Base-by-base conservation (phyloP, 2,888 invertebrate species). In the Branchipolynoe longqiensis region DNA sequence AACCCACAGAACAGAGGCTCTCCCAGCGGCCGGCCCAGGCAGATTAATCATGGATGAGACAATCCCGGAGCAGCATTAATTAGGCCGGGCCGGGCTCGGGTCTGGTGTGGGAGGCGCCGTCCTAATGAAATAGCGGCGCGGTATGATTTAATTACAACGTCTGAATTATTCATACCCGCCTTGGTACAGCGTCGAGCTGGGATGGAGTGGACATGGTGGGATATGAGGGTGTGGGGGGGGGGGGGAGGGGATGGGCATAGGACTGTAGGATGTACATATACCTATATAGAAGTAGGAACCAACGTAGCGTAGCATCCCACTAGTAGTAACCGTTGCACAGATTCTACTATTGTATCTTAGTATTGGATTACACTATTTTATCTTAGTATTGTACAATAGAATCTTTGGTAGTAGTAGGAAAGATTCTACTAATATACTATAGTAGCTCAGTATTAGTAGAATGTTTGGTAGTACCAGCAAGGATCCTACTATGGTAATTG, bases 51-150 rank as follows among this genome's bases (percentile, higher is more conserved):
- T 78, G 14, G 41, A 78, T 78, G 78, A 78, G 54, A 78, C 78
- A 78, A 78, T 78, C 78, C 78, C 14, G 78, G 78, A 78, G 78
- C 78, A 28, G 78, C 78, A 78, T 78, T 78, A 78, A 78, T 78
- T 78, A 78, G 48, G 78, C 41, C 18, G 41, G 41, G 12, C 31
- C 40, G 54, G 31, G 28, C 14, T 14, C 48, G 38, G 33, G 78
- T 41, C 78, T 78, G 78, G 78, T 48, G 62, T 25, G 78, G 48
- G 28, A 78, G 54, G 31, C 25, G 78, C 78, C 78, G 28, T 28
- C 6, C 78, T 78, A 78, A 78, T 78, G 78, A 78, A 78, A 78
- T 78, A 78, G 78, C 48, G 41, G 28, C 18, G 69, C 78, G 48
- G 40, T 41, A 6, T 78, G 78, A 78, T 78, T 78, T 78, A 48